These are phyloP conservation scores for Oedothorax gibbosus DNA, from an alignment of 1,140 invertebrate species.

Conservation along the genomic window DNA sequence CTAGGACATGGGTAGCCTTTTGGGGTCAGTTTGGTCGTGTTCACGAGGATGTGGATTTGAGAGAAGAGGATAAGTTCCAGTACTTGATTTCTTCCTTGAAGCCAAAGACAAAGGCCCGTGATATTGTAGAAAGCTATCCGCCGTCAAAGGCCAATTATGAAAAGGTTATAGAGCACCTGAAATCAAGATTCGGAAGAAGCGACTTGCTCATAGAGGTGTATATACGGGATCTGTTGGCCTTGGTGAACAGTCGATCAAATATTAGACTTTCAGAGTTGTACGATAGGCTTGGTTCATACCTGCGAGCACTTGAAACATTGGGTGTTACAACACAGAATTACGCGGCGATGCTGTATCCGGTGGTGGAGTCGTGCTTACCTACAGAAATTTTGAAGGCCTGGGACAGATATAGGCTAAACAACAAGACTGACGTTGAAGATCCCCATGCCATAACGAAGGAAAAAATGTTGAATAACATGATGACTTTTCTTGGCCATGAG, in stretches of 20 bases:
- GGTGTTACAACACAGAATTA: slow-evolving; percentile 6
- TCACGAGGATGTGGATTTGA: not conserved
- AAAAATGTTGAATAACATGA: not conserved
- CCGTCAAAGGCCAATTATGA: slow-evolving; percentile 25
- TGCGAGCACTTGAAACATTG: slow-evolving; percentile 27
- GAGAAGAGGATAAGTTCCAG: slow-evolving; percentile 8
- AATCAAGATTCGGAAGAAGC: not conserved
- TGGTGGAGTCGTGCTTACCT: not conserved
- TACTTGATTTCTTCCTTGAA: not conserved
- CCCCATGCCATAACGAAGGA: not conserved
- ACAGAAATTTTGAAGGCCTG: not conserved
- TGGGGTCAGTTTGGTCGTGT: not conserved
- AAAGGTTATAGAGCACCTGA: not conserved
- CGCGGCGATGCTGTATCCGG: not conserved
- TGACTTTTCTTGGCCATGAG: not conserved
- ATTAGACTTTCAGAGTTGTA: not conserved
- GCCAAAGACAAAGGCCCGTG: not conserved
- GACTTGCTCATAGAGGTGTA: not conserved
- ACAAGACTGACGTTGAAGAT: not conserved
- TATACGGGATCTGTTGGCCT: not conserved
- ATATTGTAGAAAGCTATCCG: slow-evolving; percentile 8
- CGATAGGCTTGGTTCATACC: too few relatives aligned
- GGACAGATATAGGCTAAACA: not conserved
- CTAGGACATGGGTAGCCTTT: slow-evolving; percentile 5
- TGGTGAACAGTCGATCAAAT: not conserved